Percentiles rank a stretch among this genome's conserved stretches.
These are phyloP conservation scores for Thaleichthys pacificus DNA, from an alignment of 2,797 vertebrate species.

Conservation along the genomic window DNA sequence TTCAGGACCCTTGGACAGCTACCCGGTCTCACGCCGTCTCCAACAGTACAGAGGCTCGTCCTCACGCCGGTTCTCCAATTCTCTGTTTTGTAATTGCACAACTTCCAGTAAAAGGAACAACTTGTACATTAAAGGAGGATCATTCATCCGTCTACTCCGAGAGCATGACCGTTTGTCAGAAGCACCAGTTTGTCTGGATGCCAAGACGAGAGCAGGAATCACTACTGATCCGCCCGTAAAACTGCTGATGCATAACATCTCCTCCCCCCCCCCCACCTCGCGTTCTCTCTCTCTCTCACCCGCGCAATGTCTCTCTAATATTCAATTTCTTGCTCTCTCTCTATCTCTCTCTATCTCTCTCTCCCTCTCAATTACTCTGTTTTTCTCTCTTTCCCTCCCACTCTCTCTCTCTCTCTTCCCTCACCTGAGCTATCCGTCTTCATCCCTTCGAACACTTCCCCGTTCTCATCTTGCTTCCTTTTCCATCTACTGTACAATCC, in stretches of 20 bases:
- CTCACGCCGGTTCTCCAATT: not conserved
- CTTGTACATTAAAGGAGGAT: conserved; percentile 10
- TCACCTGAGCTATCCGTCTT: not conserved
- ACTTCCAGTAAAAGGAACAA: not conserved
- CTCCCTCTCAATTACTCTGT: not conserved
- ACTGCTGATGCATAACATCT: conserved; percentile 52
- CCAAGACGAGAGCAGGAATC: conserved; percentile 44
- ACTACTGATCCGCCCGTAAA: conserved; percentile 39
- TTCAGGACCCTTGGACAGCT: conserved; percentile 3
- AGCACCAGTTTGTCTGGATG: conserved; percentile 22
- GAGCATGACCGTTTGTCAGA: conserved; percentile 34
- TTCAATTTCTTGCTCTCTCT: not conserved
- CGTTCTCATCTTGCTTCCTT: not conserved
- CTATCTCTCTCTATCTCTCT: not conserved
- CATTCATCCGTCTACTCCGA: conserved; percentile 35
- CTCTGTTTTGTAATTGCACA: not conserved
- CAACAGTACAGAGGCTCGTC: not conserved
- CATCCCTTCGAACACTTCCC: not conserved
- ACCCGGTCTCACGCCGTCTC: not conserved
- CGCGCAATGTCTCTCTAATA: no score
- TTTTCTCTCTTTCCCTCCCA: not conserved
- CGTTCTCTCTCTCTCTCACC: not conserved
- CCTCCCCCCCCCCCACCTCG: not conserved
- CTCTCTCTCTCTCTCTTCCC: conserved; percentile 6
- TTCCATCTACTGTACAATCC: not conserved